Base-by-base conservation (phyloP, 2,888 invertebrate species). In the Mycalesis mineus region DNA sequence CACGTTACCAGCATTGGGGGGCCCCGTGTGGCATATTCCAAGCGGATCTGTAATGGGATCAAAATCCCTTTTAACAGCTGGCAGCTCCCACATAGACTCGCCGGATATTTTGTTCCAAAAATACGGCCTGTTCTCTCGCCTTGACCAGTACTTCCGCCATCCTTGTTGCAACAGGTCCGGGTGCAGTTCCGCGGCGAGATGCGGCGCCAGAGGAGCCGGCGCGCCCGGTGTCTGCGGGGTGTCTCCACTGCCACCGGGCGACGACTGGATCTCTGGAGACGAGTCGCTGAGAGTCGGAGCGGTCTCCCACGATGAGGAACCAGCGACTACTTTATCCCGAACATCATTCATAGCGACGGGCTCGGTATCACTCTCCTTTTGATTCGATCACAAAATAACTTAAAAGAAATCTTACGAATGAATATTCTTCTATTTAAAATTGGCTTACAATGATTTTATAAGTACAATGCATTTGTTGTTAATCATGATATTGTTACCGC, bases 81-180 rank as follows among this genome's bases (percentile, higher is more conserved):
- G 98, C 92, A 97, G 93, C 80, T 98, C 98, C 98, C 98, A 98
- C 68, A 98, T 90, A n/a, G 98, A 98, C 86, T 98, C 97, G 54
- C 97, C 97, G 0, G 97, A 97, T 22, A 95, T 86, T 87, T 97
- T 97, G 80, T 98, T 98, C 96, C 98, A 98, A 86, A 96, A 98
- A 81, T 98, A 98, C 1, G 97, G 97, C 29, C 98, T 91, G 77
- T 96, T 97, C 82, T 98, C 98, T 55, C 98, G 91, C 76, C 97
- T 96, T 15, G 98, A 98, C 98, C 98, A 98, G 82, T 96, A 98
- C 73, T 96, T 97, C 62, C 97, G 93, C 98, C 98, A 98, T 5
- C 98, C 98, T 76, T 96, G 96, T 75, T 96, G 95, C 7, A 92
- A 67, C 31, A 90, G 75, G 69, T 90, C 90, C 40, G 90, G 89